Conservation (phyloP, 2,797 vertebrate genomes). For the Urosaurus nigricauda region DNA sequence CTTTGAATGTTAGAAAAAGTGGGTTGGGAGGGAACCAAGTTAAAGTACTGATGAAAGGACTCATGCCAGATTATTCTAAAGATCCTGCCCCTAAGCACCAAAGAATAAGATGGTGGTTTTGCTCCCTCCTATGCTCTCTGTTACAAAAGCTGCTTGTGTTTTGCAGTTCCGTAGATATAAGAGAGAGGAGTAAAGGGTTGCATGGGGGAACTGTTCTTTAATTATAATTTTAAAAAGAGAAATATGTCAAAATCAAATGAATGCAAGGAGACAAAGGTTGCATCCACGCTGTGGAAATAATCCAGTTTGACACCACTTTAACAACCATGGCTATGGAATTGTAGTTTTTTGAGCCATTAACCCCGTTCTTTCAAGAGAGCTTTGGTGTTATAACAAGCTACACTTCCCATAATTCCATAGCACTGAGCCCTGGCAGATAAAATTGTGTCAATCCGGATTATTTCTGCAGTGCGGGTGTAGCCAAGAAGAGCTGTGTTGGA, state of each 20-base stretch:
- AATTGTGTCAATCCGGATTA: too few relatives aligned
- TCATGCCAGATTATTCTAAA: conserved; percentile 48
- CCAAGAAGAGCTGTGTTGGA: background rate
- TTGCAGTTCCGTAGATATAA: background rate
- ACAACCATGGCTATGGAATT: too few relatives aligned
- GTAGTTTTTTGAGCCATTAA: too few relatives aligned
- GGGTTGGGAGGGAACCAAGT: conserved; percentile 30
- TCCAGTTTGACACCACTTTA: too few relatives aligned
- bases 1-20: conserved; percentile 61
- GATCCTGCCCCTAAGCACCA: background rate
- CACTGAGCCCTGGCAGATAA: too few relatives aligned
- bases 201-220: background rate
- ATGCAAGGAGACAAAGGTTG: background rate
- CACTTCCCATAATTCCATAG: too few relatives aligned
- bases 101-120: background rate
- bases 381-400: too few relatives aligned
- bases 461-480: too few relatives aligned
- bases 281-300: too few relatives aligned
- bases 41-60: conserved; percentile 40
- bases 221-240: background rate
- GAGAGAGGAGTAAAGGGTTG: conserved; percentile 5
- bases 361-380: too few relatives aligned
- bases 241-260: background rate
- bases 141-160: conserved; percentile 20
- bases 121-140: background rate